These are phyloP conservation scores for Taurulus bubalis DNA, from an alignment of 2,113 vertebrate species.

Conservation along the genomic window DNA sequence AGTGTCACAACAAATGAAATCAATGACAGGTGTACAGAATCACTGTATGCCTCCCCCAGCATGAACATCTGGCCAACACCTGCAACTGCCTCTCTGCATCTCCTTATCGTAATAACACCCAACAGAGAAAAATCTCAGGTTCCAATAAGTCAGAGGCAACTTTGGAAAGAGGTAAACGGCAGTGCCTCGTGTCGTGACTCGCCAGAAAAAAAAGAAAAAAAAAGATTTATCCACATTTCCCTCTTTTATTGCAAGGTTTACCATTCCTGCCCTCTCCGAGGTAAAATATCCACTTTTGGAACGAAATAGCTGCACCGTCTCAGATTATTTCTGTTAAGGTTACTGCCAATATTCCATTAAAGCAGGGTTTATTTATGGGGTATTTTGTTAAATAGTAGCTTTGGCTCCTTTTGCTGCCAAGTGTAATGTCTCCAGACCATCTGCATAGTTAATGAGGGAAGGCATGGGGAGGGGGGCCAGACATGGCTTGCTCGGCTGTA, in stretches of 20 bases:
- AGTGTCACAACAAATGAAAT: constrained; percentile 21
- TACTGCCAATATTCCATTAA: constrained; percentile 42
- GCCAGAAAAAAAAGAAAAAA: constrained; percentile 19
- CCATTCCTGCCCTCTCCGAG: constrained; percentile 3
- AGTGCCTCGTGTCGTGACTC: neutral
- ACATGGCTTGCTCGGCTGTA: constrained; percentile 32
- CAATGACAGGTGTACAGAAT: neutral
- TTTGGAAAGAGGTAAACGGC: constrained; percentile 33
- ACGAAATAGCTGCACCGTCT: constrained; percentile 10
- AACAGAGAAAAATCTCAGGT: constrained; percentile 16
- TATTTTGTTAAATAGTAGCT: constrained; percentile 53
- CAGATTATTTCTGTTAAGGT: constrained; percentile 29
- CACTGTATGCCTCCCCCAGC: neutral
- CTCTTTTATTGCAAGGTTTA: constrained; percentile 29
- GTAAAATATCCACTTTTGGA: constrained; percentile 43
- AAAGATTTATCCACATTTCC: neutral
- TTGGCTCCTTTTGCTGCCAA: constrained; percentile 37
- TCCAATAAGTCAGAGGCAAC: constrained; percentile 17
- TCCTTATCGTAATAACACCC: constrained; percentile 2
- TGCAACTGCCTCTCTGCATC: constrained; percentile 23
- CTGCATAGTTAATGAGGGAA: constrained; percentile 31
- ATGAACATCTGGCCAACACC: constrained; percentile 60
- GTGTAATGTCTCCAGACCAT: constrained; percentile 25
- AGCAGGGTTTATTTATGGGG: constrained; percentile 27
- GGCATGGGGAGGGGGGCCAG: neutral